phyloP scores from a whole-genome alignment of 2,888 invertebrate species.

The Dysmachus trigonus region DNA sequence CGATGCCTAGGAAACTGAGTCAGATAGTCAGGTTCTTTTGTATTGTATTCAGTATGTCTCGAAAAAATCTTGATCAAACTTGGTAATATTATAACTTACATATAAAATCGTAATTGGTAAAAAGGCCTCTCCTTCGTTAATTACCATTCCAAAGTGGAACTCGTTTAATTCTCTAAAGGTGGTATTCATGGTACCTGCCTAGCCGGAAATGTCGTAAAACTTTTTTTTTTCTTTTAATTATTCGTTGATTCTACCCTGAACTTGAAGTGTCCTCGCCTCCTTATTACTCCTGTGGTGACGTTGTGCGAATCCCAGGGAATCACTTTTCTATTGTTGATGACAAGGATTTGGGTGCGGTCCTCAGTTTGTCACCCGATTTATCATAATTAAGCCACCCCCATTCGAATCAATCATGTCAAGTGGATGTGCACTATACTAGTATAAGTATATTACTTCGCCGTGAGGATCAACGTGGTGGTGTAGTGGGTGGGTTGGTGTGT shows the following conservation, averaged over 20 bases:
- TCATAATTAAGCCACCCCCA: slow-evolving; percentile 22
- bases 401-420: slow-evolving; percentile 30
- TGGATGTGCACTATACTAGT: slow-evolving; percentile 3
- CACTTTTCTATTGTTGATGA: slow-evolving; percentile 13
- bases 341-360: slow-evolving; percentile 21
- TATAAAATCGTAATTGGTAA: no score
- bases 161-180: background rate
- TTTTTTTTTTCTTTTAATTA: background rate
- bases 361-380: slow-evolving; percentile 27
- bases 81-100: no score
- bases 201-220: background rate
- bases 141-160: background rate
- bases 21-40: no score
- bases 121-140: no score
- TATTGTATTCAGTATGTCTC: background rate
- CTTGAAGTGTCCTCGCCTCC: background rate
- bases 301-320: background rate
- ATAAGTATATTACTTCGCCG: background rate
- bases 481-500: background rate
- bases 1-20: no score
- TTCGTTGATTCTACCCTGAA: background rate
- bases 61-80: no score
- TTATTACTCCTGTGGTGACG: background rate
- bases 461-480: background rate
- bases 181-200: background rate